A percentile compares a stretch with the other conserved stretches of the same genome.
These are phyloP conservation scores for Allochrocebus solatus DNA, from an alignment of 2,797 vertebrate species.

Conservation along the genomic window DNA sequence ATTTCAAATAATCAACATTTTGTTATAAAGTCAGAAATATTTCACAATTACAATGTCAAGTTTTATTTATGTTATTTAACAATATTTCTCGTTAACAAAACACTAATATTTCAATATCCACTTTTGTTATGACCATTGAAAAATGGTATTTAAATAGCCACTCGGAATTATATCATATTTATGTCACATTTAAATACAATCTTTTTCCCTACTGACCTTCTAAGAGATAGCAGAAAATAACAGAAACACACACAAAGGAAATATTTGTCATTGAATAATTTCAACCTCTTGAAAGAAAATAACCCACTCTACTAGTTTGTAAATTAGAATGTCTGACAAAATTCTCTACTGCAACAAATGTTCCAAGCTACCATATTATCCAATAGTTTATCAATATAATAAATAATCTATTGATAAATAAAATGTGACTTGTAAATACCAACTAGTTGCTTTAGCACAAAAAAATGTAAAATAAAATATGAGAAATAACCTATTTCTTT, in stretches of 20 bases:
- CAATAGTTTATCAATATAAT: not conserved
- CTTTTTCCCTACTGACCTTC: not conserved
- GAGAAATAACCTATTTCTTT: not conserved
- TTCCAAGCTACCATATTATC: not conserved
- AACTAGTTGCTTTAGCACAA: not conserved
- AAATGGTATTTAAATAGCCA: not conserved
- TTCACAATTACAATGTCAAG: not conserved
- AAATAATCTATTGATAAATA: not conserved
- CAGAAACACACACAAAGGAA: not conserved
- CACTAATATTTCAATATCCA: not conserved
- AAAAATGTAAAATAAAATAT: not conserved
- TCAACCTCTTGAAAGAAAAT: not conserved
- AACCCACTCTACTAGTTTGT: not conserved
- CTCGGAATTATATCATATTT: not conserved
- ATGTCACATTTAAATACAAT: not conserved
- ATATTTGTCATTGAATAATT: not conserved
- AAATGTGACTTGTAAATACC: not conserved
- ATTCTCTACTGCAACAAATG: constrained; percentile 37
- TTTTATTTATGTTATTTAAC: not conserved
- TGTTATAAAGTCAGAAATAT: not conserved
- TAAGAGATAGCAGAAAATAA: not conserved
- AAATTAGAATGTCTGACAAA: not conserved
- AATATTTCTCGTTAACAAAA: not conserved
- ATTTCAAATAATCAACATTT: not conserved
- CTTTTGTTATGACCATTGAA: not conserved